Conservation (phyloP, 2,797 vertebrate genomes). For the Malacoctenus gilli region DNA sequence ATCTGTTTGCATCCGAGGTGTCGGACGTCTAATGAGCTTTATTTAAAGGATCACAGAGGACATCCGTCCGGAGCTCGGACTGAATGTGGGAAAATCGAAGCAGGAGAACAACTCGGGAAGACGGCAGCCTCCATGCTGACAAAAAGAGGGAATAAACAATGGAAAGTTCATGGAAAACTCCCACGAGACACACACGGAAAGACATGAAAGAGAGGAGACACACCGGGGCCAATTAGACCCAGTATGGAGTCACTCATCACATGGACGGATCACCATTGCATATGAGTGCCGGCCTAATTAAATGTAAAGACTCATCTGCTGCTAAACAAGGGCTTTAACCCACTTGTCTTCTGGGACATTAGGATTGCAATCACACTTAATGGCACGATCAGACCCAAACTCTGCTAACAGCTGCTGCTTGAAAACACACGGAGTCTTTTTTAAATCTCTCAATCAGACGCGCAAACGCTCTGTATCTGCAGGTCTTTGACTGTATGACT, state of each 20-base stretch:
- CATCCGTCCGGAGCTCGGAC: constrained; percentile 5
- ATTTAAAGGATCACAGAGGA: constrained; percentile 53
- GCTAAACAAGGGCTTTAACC: constrained; percentile 33
- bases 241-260: constrained; percentile 49
- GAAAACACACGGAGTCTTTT: constrained; percentile 21
- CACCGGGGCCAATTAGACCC: constrained; percentile 45
- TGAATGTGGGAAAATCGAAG: constrained; percentile 31
- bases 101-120: constrained; percentile 7
- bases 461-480: not conserved
- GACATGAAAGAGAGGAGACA: constrained; percentile 20
- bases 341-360: constrained; percentile 31
- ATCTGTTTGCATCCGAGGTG: constrained; percentile 55
- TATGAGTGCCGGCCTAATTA: constrained; percentile 40
- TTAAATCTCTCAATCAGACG: constrained; percentile 22
- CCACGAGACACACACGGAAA: constrained; percentile 18
- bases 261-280: constrained; percentile 48
- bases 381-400: constrained; percentile 3
- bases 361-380: constrained; percentile 19
- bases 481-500: not conserved
- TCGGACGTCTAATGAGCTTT: constrained; percentile 30
- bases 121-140: constrained; percentile 11
- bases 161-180: constrained; percentile 23
- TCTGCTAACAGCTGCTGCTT: constrained; percentile 18
- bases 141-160: constrained; percentile 33
- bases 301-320: constrained; percentile 28